A percentile compares a stretch with the other conserved stretches of the same genome.
Conservation (phyloP, 2,797 vertebrate species). For the Thripadectes ignobilis region DNA sequence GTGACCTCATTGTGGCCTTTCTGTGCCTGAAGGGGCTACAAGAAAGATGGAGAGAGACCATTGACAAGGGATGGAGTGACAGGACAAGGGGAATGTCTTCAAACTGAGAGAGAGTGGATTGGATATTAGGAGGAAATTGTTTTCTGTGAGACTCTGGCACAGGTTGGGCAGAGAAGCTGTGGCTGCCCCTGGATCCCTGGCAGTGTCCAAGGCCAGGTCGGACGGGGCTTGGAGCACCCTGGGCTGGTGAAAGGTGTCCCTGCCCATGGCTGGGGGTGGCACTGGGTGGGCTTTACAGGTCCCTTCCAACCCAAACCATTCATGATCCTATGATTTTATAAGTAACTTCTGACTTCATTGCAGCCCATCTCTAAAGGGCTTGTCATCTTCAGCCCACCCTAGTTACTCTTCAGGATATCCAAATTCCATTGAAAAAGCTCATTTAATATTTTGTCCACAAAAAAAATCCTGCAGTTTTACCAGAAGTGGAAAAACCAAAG, state of each 20-base stretch:
- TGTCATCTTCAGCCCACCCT: accelerated
- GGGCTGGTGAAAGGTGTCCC: neutral
- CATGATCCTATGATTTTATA: neutral
- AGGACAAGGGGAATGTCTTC: too few species aligned
- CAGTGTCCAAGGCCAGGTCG: neutral
- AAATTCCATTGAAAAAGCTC: neutral
- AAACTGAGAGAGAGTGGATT: too few species aligned
- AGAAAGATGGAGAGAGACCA: neutral
- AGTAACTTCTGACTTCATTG: neutral
- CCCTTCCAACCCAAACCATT: neutral
- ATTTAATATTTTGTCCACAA: neutral
- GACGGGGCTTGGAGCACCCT: neutral
- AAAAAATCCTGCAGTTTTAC: neutral
- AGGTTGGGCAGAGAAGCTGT: neutral
- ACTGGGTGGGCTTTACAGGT: too few species aligned
- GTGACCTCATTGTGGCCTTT: neutral
- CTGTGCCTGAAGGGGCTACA: neutral
- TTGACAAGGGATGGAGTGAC: too few species aligned
- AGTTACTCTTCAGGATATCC: neutral
- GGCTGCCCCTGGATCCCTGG: neutral
- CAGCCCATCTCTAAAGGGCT: neutral
- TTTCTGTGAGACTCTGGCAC: too few species aligned
- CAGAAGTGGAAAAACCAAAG: accelerated
- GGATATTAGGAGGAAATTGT: too few species aligned
- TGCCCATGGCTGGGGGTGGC: neutral